phyloP scores from a whole-genome alignment of 2,888 invertebrate species.

The Lepidocyrtinus sp. region DNA sequence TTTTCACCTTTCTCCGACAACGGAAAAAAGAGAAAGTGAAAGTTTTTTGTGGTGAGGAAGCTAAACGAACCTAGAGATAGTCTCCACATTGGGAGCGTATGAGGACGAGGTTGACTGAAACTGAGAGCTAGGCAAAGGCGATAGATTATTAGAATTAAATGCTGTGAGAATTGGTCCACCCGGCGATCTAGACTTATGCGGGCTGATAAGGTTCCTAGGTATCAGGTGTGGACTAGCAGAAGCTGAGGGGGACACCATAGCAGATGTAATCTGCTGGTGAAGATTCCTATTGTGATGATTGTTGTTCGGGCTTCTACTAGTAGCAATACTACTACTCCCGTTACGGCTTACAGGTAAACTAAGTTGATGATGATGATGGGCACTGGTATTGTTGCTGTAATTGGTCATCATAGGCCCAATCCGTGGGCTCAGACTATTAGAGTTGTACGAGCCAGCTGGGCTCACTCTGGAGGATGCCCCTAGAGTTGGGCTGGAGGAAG shows the following conservation, averaged over 20 bases:
- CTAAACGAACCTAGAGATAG: conserved; percentile 53
- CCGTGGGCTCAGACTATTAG: conserved; percentile 64
- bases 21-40: no score
- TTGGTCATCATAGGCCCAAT: conserved; percentile 37
- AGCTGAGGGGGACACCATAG: conserved; percentile 51
- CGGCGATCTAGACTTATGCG: conserved; percentile 51
- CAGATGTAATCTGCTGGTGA: conserved; percentile 36
- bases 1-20: no score
- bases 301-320: conserved; percentile 48
- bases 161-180: conserved; percentile 49
- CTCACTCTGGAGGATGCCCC: conserved; percentile 58
- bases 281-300: conserved; percentile 41
- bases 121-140: conserved; percentile 56
- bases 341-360: conserved; percentile 57
- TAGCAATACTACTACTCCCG: conserved; percentile 56
- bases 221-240: conserved; percentile 61
- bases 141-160: conserved; percentile 37
- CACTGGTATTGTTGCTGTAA: conserved; percentile 53
- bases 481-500: conserved; percentile 58
- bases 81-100: conserved; percentile 62
- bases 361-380: conserved; percentile 19
- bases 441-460: conserved; percentile 60
- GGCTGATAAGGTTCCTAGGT: conserved; percentile 49
- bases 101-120: conserved; percentile 52
- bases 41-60: no score